Conservation (phyloP, 2,797 vertebrate species). For the Neosilurus mollespiculum region DNA sequence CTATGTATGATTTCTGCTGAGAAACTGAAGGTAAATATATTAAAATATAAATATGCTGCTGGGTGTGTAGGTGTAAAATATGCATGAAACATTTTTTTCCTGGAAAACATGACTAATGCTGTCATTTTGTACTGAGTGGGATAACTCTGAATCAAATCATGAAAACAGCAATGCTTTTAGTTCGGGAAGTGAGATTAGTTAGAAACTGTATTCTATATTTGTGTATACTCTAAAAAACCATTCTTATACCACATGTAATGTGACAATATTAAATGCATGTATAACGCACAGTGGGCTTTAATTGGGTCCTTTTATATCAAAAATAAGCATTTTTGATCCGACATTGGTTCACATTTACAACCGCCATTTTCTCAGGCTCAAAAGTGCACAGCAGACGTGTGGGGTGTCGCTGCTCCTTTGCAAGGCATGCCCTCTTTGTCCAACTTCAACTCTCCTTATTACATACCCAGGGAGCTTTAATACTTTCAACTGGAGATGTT, state of each 20-base stretch:
- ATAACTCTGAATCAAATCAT: conserved; percentile 6
- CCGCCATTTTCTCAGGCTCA: no score
- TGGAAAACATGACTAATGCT: conserved; percentile 17
- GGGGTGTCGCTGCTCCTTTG: no score
- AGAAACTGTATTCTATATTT: neutral
- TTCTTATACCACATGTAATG: neutral
- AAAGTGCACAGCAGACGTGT: no score
- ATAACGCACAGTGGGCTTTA: no score
- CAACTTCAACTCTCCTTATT: no score
- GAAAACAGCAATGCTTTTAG: neutral
- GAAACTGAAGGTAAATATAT: neutral
- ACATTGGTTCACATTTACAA: no score
- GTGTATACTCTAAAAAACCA: neutral
- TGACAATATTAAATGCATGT: no score
- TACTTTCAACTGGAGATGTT: no score
- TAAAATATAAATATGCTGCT: conserved; percentile 8
- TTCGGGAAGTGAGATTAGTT: neutral
- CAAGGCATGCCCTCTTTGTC: no score
- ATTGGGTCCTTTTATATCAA: no score
- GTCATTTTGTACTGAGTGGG: neutral
- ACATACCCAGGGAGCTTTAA: no score
- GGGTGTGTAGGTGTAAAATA: conserved; percentile 20
- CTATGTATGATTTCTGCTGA: neutral
- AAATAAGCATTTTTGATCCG: no score
- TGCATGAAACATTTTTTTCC: neutral